Percentiles rank a stretch among this genome's conserved stretches.
Conservation (phyloP, 2,113 vertebrate species). For the Cyanistes caeruleus region DNA sequence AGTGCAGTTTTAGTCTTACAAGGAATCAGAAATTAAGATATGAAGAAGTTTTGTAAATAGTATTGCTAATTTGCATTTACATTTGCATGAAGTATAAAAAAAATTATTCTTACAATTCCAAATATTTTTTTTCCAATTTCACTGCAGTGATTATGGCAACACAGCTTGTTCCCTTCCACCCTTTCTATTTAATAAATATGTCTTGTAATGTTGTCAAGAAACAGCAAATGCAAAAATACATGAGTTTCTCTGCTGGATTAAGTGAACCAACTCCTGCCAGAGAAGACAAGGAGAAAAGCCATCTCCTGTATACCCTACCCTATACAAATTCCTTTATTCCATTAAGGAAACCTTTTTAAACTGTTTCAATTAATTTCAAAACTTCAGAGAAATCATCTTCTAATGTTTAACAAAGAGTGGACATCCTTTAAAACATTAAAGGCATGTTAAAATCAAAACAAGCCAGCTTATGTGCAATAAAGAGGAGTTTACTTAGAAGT, state of each 20-base stretch:
- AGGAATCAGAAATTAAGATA: background rate
- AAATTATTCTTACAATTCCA: background rate
- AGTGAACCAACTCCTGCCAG: background rate
- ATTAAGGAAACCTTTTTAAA: background rate
- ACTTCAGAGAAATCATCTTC: background rate
- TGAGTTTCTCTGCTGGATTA: background rate
- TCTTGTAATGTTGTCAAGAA: background rate
- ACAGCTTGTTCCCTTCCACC: background rate
- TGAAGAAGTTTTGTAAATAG: background rate
- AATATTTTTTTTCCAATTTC: background rate
- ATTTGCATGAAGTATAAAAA: background rate
- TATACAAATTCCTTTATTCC: background rate
- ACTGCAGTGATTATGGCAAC: background rate
- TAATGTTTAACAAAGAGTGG: background rate
- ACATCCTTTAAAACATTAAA: background rate
- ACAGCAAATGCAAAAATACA: background rate
- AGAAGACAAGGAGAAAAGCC: background rate
- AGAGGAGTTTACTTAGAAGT: background rate
- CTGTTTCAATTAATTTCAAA: constrained; percentile 27
- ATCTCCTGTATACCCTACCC: background rate
- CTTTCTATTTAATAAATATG: background rate
- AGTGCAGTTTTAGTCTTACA: background rate
- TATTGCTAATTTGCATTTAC: background rate
- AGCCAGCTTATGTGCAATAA: background rate
- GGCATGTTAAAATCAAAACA: background rate